These are phyloP conservation scores for Tetramorium simillimum DNA, from an alignment of 1,140 invertebrate genomes.

Conservation along the genomic window DNA sequence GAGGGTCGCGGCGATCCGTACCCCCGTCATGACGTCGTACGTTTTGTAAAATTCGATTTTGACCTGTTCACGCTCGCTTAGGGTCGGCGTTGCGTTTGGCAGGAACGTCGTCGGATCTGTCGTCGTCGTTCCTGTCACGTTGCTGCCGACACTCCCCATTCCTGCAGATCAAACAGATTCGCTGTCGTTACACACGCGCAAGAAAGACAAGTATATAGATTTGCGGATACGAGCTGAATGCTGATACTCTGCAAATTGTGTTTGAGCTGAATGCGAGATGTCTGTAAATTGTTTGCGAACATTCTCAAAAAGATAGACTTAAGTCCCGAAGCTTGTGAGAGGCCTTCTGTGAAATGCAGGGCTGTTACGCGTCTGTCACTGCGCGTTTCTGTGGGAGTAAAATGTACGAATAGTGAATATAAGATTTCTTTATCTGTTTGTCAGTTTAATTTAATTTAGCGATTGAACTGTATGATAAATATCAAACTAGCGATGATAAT, in stretches of 20 bases:
- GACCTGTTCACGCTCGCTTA: slow-evolving; percentile 87
- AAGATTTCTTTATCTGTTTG: background rate
- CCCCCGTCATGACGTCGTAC: slow-evolving; percentile 96
- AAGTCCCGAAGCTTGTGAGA: background rate
- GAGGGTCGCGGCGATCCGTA: slow-evolving; percentile 94
- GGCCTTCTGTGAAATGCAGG: background rate
- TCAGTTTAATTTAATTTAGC: background rate
- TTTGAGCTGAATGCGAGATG: slow-evolving; percentile 9
- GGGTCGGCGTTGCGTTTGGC: slow-evolving; percentile 81
- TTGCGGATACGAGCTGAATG: slow-evolving; percentile 7
- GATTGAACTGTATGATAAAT: background rate
- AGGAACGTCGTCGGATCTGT: slow-evolving; percentile 79
- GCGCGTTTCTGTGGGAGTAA: background rate
- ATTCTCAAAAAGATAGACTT: background rate
- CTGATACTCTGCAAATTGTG: slow-evolving; percentile 6
- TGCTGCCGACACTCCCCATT: slow-evolving; percentile 82
- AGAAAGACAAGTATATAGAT: background rate
- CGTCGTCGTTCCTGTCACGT: slow-evolving; percentile 71
- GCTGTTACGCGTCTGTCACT: background rate
- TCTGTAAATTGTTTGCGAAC: slow-evolving; percentile 2
- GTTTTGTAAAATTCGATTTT: slow-evolving; percentile 94
- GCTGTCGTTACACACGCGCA: slow-evolving; percentile 40
- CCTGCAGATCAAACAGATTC: slow-evolving; percentile 69
- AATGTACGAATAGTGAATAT: background rate
- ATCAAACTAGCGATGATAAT: background rate